Conservation (phyloP, 2,888 invertebrate species). For the Aleiodes testaceus region DNA sequence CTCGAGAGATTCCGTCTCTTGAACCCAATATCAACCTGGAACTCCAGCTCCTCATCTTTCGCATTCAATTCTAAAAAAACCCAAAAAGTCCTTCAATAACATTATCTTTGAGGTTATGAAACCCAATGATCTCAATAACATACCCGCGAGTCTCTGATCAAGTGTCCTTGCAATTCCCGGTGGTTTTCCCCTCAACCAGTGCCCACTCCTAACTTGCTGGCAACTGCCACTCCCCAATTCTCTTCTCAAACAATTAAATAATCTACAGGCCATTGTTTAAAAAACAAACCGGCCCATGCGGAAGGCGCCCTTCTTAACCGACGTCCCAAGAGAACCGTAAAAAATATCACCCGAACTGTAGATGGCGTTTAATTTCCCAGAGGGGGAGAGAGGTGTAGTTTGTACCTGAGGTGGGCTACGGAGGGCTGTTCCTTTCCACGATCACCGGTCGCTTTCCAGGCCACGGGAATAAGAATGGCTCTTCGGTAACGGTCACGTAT, state of each 20-base stretch:
- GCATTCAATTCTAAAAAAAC: constrained; percentile 72
- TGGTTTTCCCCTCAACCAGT: constrained; percentile 79
- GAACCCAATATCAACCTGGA: constrained; percentile 80
- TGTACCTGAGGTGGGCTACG: constrained; percentile 14
- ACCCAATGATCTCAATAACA: constrained; percentile 54
- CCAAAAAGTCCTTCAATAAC: constrained; percentile 7
- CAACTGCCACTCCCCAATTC: constrained; percentile 47
- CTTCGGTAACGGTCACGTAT: constrained; percentile 42
- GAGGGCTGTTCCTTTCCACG: constrained; percentile 25
- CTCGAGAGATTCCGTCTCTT: constrained; percentile 70
- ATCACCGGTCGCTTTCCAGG: constrained; percentile 31
- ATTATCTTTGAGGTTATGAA: too few relatives aligned
- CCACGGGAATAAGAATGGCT: constrained; percentile 38
- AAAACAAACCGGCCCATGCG: constrained; percentile 16
- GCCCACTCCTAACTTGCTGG: constrained; percentile 71
- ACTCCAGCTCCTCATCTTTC: constrained; percentile 76
- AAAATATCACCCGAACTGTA: not conserved
- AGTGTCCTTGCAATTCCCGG: constrained; percentile 81
- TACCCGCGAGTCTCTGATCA: constrained; percentile 81
- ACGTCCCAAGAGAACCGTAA: too few relatives aligned
- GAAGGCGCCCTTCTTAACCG: not conserved
- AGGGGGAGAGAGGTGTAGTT: not conserved
- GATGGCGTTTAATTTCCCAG: constrained; percentile 13
- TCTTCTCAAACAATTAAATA: constrained; percentile 50
- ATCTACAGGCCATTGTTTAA: constrained; percentile 50